These are phyloP conservation scores for Actinostola sp. DNA, from an alignment of 92 coral and sea anemone species.

Conservation along the genomic window DNA sequence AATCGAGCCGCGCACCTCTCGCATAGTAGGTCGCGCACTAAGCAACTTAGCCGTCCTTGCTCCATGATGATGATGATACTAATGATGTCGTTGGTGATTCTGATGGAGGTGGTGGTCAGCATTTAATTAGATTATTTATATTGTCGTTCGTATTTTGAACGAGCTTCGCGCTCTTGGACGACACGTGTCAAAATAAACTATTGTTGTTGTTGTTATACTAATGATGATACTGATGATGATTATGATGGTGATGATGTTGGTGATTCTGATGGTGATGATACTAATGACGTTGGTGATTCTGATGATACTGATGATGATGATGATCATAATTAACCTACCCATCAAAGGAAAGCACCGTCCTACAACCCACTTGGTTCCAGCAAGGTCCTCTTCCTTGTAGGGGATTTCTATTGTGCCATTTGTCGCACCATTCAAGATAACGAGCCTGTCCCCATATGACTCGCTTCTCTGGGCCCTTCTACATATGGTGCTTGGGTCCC, in stretches of 20 bases:
- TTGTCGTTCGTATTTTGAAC: too few relatives aligned
- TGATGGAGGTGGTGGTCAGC: background rate
- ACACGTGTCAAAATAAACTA: too few relatives aligned
- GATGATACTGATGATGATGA: background rate
- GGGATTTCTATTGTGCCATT: slow-evolving; percentile 59
- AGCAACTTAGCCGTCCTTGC: too few relatives aligned
- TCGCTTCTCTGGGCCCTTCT: slow-evolving; percentile 45
- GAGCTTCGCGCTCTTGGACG: too few relatives aligned
- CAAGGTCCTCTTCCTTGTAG: slow-evolving; percentile 70
- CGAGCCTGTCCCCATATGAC: slow-evolving; percentile 75
- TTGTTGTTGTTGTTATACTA: background rate
- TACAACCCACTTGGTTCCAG: slow-evolving; percentile 74
- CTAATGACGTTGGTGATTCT: background rate
- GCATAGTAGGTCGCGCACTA: too few relatives aligned
- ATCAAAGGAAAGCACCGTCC: slow-evolving; percentile 80
- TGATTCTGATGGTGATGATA: background rate
- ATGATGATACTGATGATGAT: background rate
- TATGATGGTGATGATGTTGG: background rate
- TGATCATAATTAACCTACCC: slow-evolving; percentile 60
- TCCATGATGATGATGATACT: background rate
- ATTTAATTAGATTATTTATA: background rate
- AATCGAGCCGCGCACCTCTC: too few relatives aligned
- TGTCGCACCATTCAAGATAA: slow-evolving; percentile 72
- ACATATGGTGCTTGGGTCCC: slow-evolving; percentile 76
- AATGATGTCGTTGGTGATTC: background rate